Conservation (phyloP, 1,140 invertebrate species). For the Pseudachorutes palmiensis region DNA sequence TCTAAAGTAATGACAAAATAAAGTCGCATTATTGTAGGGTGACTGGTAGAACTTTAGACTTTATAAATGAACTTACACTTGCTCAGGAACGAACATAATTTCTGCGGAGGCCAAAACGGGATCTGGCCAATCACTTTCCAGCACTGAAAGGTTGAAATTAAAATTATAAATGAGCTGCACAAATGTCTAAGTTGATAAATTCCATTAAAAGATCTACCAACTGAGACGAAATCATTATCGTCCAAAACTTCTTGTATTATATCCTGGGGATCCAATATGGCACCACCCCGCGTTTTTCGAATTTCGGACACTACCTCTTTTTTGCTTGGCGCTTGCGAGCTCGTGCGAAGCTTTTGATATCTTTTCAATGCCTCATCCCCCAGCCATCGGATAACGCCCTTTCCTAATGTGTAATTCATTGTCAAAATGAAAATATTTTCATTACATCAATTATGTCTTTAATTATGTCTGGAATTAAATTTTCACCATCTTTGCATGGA, state of each 20-base stretch:
- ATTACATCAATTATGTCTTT: too few species aligned
- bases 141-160: slow-evolving; percentile 43
- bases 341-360: slow-evolving; percentile 46
- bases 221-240: slow-evolving; percentile 57
- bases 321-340: slow-evolving; percentile 37
- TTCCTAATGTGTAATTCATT: too few species aligned
- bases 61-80: slow-evolving; percentile 48
- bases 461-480: slow-evolving; percentile 7
- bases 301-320: slow-evolving; percentile 49
- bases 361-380: slow-evolving; percentile 51
- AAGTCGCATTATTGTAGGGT: neutral
- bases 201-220: slow-evolving; percentile 46
- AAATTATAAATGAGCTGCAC: neutral
- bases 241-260: slow-evolving; percentile 51
- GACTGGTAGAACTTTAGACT: neutral
- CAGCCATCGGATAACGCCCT: slow-evolving; percentile 49
- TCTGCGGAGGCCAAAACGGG: slow-evolving; percentile 49
- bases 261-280: slow-evolving; percentile 55
- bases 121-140: slow-evolving; percentile 51
- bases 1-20: slow-evolving; percentile 27
- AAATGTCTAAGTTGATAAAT: neutral
- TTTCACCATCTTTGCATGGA: slow-evolving; percentile 51
- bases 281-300: slow-evolving; percentile 54
- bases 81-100: slow-evolving; percentile 54
- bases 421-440: too few species aligned